Evolutionary conservation across 1,140 invertebrate genomes (phyloP).

Genomic region (Paralvinella palmiformis): DNA sequence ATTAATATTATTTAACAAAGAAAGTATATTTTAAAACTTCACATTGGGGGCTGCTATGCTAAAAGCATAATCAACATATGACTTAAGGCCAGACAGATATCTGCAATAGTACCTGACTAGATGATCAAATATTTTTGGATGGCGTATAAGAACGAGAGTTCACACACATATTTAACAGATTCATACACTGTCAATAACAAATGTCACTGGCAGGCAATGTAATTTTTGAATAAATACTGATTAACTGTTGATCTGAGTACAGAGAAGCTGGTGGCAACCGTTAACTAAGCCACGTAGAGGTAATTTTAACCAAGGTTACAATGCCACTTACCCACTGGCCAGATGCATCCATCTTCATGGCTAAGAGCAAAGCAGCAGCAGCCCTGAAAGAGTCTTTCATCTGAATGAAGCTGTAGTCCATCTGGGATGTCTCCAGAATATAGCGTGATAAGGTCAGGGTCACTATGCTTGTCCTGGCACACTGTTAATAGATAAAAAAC

Average conservation of each 20-base stretch:
- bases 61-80: too few relatives aligned
- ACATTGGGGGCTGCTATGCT: too few relatives aligned
- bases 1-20: too few relatives aligned
- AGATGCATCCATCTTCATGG: conserved; percentile 68
- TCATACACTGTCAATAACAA: too few relatives aligned
- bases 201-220: neutral
- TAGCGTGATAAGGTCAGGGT: conserved; percentile 87
- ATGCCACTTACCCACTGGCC: conserved; percentile 55
- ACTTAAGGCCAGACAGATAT: too few relatives aligned
- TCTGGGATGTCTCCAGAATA: conserved; percentile 85
- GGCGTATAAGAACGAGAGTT: too few relatives aligned
- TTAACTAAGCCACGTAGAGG: neutral
- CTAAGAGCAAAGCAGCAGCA: conserved; percentile 75
- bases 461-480: conserved; percentile 81
- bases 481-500: conserved; percentile 55
- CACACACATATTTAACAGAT: too few relatives aligned
- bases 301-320: neutral
- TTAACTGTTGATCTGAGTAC: too few relatives aligned
- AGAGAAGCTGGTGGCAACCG: neutral
- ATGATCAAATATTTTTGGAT: too few relatives aligned
- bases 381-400: conserved; percentile 82
- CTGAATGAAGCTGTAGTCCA: conserved; percentile 79
- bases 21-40: too few relatives aligned
- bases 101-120: too few relatives aligned
- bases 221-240: neutral